A percentile compares a stretch with the other conserved stretches of the same genome.
phyloP scores from a whole-genome alignment of 2,797 vertebrate species.

The Sibirionetta formosa region DNA sequence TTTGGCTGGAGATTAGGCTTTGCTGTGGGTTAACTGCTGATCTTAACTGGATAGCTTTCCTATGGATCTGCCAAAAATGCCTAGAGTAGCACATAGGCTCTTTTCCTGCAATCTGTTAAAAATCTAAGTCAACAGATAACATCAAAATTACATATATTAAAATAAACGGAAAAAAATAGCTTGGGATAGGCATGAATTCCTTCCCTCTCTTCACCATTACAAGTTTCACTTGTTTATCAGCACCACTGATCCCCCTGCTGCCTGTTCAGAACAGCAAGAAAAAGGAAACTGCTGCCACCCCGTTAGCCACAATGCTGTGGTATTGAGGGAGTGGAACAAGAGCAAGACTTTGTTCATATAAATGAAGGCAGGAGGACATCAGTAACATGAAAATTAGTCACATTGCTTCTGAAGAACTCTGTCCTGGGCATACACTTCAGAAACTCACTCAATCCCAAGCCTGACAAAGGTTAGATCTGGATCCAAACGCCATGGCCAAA shows the following conservation, averaged over 20 bases:
- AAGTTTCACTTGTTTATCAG: not conserved
- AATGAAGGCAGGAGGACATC: not conserved
- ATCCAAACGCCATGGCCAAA: not conserved
- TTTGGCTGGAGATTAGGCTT: slow-evolving; percentile 50
- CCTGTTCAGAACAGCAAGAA: not conserved
- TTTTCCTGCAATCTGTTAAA: slow-evolving; percentile 11
- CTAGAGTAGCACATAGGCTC: not conserved
- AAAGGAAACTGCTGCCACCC: not conserved
- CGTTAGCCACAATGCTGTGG: not conserved
- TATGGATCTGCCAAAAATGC: slow-evolving; percentile 37
- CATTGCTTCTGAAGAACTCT: not conserved
- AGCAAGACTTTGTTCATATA: not conserved
- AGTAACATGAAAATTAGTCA: not conserved
- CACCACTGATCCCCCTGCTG: not conserved
- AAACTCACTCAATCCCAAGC: not conserved
- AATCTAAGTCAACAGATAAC: not conserved
- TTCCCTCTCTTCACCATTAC: not conserved
- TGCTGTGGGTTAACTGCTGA: slow-evolving; percentile 52
- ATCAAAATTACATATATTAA: not conserved
- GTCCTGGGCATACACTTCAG: not conserved
- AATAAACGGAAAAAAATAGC: not conserved
- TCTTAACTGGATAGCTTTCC: slow-evolving; percentile 32
- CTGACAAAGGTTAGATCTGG: not conserved
- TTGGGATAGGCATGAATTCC: not conserved
- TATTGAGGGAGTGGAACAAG: not conserved